Evolutionary conservation across 2,888 invertebrate species (phyloP), one percentile per base, ranked within the genome.

Genomic region (Mythimna pallens): DNA sequence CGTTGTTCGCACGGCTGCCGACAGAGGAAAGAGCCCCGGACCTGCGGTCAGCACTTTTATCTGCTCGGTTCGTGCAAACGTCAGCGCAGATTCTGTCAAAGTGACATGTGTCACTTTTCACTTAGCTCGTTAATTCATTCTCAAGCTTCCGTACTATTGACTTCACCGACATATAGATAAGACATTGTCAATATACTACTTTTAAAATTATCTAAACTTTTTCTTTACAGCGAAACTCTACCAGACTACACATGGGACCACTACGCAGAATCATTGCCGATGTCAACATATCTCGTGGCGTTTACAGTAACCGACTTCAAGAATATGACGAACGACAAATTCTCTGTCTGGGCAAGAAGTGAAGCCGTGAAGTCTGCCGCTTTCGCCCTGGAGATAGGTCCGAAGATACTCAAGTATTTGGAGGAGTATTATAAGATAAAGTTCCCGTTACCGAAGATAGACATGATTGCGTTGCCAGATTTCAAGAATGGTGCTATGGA

Each of bases 401-500:
- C 98, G 0, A 97, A 97, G 87, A 97, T 98, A 14, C 92, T 99
- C 0, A 96, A 96, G 55, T 97, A 97, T 84, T 97, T 98, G 67
- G 98, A 98, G 85, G 95, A 97, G 0, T 98, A 97, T 84, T 98
- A 99, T 89, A 97, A 97, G 82, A 97, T 98, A 54, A 94, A 97
- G 34, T 99, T 98, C 89, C 98, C 98, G 0, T 89, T 99, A 67
- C 97, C 98, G 0, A 99, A 99, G 94, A 97, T 98, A 78, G 99
- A 99, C 90, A 98, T 99, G 98, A 98, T 98, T n/a, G 99, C 99
- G 0, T 94, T 99, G 73, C 99, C 99, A 0, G 99, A 99, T 92
- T 99, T 99, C 90, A 97, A 97, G 68, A 98, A 98, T 4, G 98
- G 98, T 0, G 99, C 99, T 1, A 99, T 99, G 99, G 99, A 98